A percentile compares a stretch with the other conserved stretches of the same genome.
phyloP scores from a whole-genome alignment of 2,888 invertebrate species.

The Orgyia antiqua region DNA sequence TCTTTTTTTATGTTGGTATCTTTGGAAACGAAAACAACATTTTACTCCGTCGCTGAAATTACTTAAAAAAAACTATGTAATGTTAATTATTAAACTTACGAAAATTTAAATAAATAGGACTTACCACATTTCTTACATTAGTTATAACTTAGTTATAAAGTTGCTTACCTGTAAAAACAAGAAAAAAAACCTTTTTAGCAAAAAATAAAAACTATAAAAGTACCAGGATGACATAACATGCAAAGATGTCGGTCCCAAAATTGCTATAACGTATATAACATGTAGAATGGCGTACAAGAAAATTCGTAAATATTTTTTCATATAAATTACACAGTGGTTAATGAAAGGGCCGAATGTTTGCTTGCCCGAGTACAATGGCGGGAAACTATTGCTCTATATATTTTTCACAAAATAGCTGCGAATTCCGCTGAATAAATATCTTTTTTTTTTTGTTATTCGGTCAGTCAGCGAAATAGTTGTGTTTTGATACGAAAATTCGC shows the following conservation, averaged over 20 bases:
- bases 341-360: conserved; percentile 39
- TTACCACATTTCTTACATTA: too few relatives aligned
- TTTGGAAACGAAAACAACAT: too few relatives aligned
- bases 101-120: too few relatives aligned
- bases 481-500: not conserved
- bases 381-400: conserved; percentile 42
- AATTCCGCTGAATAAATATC: conserved; percentile 45
- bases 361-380: conserved; percentile 20
- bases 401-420: conserved; percentile 44
- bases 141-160: too few relatives aligned
- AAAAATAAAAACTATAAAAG: conserved; percentile 12
- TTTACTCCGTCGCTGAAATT: too few relatives aligned
- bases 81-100: too few relatives aligned
- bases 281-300: conserved; percentile 25
- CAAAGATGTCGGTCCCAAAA: conserved; percentile 25
- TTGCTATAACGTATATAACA: conserved; percentile 19
- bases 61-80: too few relatives aligned
- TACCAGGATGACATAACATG: conserved; percentile 28
- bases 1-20: too few relatives aligned
- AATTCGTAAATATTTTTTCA: conserved; percentile 33
- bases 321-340: conserved; percentile 40
- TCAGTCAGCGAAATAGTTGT: conserved; percentile 17
- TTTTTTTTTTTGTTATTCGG: conserved; percentile 25
- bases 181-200: conserved; percentile 15
- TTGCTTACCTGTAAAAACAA: conserved; percentile 57